Percentiles rank a stretch among this genome's conserved stretches.
These are phyloP conservation scores for Leucoraja erinaceus DNA, from an alignment of 2,113 vertebrate genomes.

Conservation along the genomic window DNA sequence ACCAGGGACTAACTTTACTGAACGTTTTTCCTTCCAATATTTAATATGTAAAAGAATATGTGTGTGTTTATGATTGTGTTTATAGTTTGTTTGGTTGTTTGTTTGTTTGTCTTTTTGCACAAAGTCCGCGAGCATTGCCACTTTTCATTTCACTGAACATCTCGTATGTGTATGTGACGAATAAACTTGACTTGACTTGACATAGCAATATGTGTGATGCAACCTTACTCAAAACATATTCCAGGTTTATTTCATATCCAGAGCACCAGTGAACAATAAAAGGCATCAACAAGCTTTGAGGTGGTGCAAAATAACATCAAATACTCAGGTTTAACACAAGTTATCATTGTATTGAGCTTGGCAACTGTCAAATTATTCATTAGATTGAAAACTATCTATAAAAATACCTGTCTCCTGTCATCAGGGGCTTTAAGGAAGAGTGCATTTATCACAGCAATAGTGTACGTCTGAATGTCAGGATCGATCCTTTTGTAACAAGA, in stretches of 20 bases:
- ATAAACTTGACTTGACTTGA: too few relatives aligned
- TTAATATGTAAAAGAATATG: too few relatives aligned
- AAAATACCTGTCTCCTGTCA: slow-evolving; percentile 87
- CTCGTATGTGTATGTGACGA: too few relatives aligned
- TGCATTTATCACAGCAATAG: slow-evolving; percentile 93
- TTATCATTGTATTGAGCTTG: background rate
- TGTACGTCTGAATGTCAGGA: slow-evolving; percentile 96
- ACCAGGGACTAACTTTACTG: too few relatives aligned
- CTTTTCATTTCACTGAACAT: too few relatives aligned
- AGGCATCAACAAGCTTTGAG: background rate
- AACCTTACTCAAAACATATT: background rate
- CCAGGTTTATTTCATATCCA: background rate
- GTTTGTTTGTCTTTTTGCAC: too few relatives aligned
- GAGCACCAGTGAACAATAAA: background rate
- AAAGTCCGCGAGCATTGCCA: too few relatives aligned
- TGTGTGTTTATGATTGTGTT: too few relatives aligned
- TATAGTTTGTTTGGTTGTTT: too few relatives aligned
- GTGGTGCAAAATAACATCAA: background rate
- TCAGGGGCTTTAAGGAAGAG: slow-evolving; percentile 95
- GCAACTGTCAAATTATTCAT: background rate
- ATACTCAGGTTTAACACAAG: background rate
- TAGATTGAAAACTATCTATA: background rate
- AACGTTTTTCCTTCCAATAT: too few relatives aligned
- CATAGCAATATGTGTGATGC: background rate
- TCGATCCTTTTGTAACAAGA: slow-evolving; percentile 66